Base-by-base conservation (phyloP, 2,113 vertebrate genomes). In the Egretta garzetta region DNA sequence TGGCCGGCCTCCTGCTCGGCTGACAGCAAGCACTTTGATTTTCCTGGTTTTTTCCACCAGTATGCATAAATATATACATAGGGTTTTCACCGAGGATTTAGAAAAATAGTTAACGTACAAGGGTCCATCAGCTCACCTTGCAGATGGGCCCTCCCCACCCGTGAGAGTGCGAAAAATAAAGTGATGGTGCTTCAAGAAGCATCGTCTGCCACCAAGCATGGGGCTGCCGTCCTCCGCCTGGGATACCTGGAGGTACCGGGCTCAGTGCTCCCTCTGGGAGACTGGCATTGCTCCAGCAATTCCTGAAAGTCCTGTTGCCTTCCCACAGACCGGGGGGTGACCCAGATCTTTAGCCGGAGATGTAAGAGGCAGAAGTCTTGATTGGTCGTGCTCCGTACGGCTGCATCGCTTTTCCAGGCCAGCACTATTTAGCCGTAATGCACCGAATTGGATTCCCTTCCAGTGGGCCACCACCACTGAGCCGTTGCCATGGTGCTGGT, bases 1-100 rank as follows among this genome's bases (percentile, higher is more conserved):
- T 8, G 76, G 72, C 90, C 28, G 0, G 64, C 7, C 71, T 10
- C 67, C 52, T 7, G 45, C 49, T 26, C 2, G 21, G 43, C 81
- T 52, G 30, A 0, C 3, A 35, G 58, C 55, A 1, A 19, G 39
- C 6, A 0, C 60, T 8, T 19, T 4, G 19, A 2, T 2, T 67
- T 23, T 26, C 47, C 12, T 5, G 76, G 0, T 7, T 7, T 56
- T 60, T 52, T 4, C 43, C 37, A 22, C 26, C 39, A 2, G 14
- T 14, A 3, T 14, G 11, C 11, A 9, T 5, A 4, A 70, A 86
- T 26, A 30, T 0, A 1, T 0, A 1, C 0, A 1, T 9, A 8
- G 39, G 10, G 2, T 47, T 81, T 45, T 33, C 41, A 1, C 21
- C 10, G 55, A 62, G 41, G 47, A 8, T 7, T 1, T 4, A 13